These are phyloP conservation scores for Nephotettix cincticeps DNA, from an alignment of 1,140 invertebrate species.

Conservation along the genomic window DNA sequence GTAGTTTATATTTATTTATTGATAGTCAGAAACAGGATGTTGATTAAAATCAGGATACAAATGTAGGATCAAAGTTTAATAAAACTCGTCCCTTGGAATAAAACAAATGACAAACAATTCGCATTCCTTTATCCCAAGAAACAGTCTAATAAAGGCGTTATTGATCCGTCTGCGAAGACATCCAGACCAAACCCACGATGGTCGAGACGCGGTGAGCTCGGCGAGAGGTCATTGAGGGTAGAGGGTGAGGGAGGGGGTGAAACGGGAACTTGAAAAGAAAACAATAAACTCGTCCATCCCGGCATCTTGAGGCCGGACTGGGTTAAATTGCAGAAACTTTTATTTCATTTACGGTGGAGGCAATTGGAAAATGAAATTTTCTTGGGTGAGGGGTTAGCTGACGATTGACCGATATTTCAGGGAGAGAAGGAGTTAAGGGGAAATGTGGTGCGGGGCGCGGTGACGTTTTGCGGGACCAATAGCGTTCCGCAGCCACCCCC, in stretches of 20 bases:
- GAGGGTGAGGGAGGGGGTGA: neutral
- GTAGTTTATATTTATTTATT: no score
- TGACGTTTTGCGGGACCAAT: slow-evolving; percentile 5
- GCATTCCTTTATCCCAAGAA: no score
- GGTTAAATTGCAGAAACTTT: slow-evolving; percentile 16
- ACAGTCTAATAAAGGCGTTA: no score
- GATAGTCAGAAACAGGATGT: no score
- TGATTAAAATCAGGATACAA: no score
- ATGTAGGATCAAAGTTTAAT: no score
- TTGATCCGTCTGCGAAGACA: no score
- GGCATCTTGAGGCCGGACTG: neutral
- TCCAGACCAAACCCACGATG: no score
- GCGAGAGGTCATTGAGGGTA: no score
- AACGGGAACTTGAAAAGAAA: neutral
- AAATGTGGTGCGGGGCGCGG: neutral
- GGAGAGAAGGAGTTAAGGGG: slow-evolving; percentile 19
- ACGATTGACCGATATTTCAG: slow-evolving; percentile 20
- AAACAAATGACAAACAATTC: no score
- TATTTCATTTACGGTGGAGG: slow-evolving; percentile 20
- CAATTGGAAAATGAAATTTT: slow-evolving; percentile 23
- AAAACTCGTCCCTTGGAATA: no score
- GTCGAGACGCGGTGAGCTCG: no score
- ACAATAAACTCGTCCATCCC: slow-evolving; percentile 16
- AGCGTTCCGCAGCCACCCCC: slow-evolving; percentile 3
- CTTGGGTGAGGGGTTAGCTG: slow-evolving; percentile 2